Evolutionary conservation across 2,888 invertebrate species (phyloP), one percentile per base, ranked within the genome.

Genomic region (Clitarchus hookeri): DNA sequence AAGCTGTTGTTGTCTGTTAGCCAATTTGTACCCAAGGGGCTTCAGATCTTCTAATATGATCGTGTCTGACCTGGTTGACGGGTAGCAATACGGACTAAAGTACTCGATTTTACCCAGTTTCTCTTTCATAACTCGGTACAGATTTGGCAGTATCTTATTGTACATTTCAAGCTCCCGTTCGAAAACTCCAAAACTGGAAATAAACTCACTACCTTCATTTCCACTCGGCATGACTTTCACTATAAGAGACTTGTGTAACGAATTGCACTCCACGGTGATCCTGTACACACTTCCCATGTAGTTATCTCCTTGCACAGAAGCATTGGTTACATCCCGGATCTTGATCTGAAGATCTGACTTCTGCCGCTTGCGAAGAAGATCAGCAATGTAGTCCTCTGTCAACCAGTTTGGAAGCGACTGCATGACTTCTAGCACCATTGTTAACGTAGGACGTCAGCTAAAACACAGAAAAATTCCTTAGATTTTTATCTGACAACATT

Each of bases 21-120:
- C 27, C 82, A 82, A 36, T 26, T 82, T 12, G 82, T 82, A 82
- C 23, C 82, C 82, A 16, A 13, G 36, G 3, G 82, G 82, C 6
- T 16, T 82, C 19, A 82, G 36, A 13, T 82, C 82, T 23, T 82
- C 82, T 23, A 82, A 27, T 27, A 82, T 82, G 27, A 82, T 36
- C 27, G 82, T 36, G 36, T 82, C 82, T 12, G 27, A 9, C 82
- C 82, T 82, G 12, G 27, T 19, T 82, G 82, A 36, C 8, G 36
- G 27, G n/a, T 82, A 82, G 27, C 82, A 27, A 16, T 44, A 44
- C 36, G 82, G 82, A 82, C 27, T 82, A 16, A 82, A 44, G 27
- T 23, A 44, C 82, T 82, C 27, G 8, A 44, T 3, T 36, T 27
- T 36, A 23, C 82, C 82, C 27, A 44, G 27, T 19, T 44, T 27